These are phyloP conservation scores for Orthonevra nobilis DNA, from an alignment of 2,888 invertebrate genomes.

Conservation along the genomic window DNA sequence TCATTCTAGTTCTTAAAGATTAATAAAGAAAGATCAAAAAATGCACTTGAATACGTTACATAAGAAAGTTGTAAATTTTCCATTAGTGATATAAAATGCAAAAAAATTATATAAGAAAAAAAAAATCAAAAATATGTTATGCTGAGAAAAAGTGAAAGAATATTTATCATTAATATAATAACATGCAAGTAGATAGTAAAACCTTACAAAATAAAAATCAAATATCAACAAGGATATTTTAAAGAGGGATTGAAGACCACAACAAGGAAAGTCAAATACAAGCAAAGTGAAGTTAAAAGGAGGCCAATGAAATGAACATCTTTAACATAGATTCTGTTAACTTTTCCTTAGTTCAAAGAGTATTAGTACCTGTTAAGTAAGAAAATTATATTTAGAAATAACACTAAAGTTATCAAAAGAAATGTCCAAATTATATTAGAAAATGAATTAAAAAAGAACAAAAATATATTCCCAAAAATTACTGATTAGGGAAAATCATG, in stretches of 20 bases:
- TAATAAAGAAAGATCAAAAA: constrained; percentile 26
- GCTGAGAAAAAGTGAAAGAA: not conserved
- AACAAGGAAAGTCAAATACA: constrained; percentile 14
- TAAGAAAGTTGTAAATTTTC: constrained; percentile 50
- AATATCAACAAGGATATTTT: constrained; percentile 20
- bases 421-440: constrained; percentile 45
- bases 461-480: not conserved
- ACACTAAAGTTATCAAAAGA: constrained; percentile 42
- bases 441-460: not conserved
- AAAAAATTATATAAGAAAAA: constrained; percentile 6
- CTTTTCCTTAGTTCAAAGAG: constrained; percentile 40
- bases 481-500: constrained; percentile 8
- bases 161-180: constrained; percentile 38
- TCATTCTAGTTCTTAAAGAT: constrained; percentile 8
- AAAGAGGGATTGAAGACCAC: constrained; percentile 33
- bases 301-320: constrained; percentile 17
- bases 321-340: not conserved
- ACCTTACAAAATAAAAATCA: not conserved
- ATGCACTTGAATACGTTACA: constrained; percentile 33
- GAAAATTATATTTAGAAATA: constrained; percentile 40
- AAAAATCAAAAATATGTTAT: constrained; percentile 6
- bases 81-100: constrained; percentile 12
- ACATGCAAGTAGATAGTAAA: constrained; percentile 36
- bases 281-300: not conserved
- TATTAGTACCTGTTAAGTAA: constrained; percentile 68